phyloP scores from a whole-genome alignment of 2,797 vertebrate species.

The Parauchenoglanis ngamensis region DNA sequence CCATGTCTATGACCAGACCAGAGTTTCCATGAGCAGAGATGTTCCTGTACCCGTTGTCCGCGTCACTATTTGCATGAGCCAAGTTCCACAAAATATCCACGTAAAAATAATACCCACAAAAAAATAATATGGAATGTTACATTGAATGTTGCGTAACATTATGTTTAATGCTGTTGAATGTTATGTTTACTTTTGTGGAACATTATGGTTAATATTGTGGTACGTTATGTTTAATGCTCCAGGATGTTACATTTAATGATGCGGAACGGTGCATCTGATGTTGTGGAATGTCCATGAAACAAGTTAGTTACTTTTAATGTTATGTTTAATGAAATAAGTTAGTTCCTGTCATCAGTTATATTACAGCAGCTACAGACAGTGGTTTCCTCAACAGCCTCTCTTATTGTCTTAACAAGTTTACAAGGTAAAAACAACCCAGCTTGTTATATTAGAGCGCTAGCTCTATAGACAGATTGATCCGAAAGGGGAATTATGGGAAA shows the following conservation, averaged over 20 bases:
- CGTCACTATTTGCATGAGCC: too few species aligned
- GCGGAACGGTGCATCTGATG: not conserved
- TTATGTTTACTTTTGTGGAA: not conserved
- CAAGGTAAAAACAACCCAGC: too few species aligned
- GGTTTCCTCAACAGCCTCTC: not conserved
- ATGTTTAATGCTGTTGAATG: not conserved
- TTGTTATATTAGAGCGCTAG: too few species aligned
- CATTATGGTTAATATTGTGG: not conserved
- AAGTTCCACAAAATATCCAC: too few species aligned
- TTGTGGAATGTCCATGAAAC: not conserved
- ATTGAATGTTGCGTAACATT: too few species aligned
- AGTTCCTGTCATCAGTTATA: not conserved
- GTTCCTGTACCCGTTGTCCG: too few species aligned
- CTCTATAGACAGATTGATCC: not conserved
- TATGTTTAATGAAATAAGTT: not conserved
- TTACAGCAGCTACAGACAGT: not conserved
- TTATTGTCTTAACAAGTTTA: too few species aligned
- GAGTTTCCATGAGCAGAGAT: too few species aligned
- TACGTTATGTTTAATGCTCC: not conserved
- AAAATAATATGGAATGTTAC: too few species aligned
- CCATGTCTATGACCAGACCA: too few species aligned
- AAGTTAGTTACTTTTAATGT: not conserved
- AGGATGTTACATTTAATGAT: not conserved
- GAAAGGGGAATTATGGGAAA: not conserved
- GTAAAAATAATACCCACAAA: too few species aligned